Percentiles rank a stretch among this genome's conserved stretches.
phyloP scores from a whole-genome alignment of 2,113 vertebrate species.

The Sterna hirundo region DNA sequence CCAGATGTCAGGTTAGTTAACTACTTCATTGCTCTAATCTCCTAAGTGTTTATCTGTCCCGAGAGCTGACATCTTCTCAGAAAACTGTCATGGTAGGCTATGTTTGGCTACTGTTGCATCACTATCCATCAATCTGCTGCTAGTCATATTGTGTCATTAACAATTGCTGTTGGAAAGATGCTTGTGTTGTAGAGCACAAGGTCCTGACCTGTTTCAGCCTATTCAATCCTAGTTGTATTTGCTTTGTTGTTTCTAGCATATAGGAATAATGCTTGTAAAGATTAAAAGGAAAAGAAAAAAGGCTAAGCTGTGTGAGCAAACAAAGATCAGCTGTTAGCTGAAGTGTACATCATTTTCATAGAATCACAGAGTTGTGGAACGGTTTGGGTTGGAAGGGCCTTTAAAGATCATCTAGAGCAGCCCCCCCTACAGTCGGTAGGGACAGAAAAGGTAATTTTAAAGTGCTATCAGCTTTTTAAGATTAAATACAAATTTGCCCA shows the following conservation, averaged over 20 bases:
- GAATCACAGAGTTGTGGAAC: neutral
- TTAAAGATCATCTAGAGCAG: neutral
- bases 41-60: neutral
- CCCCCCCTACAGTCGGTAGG: neutral
- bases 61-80: neutral
- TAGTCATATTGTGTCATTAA: neutral
- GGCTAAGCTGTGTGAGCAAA: neutral
- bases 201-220: neutral
- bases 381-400: neutral
- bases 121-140: neutral
- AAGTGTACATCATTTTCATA: neutral
- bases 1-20: neutral
- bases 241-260: neutral
- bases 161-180: neutral
- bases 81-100: neutral
- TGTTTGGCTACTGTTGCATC: neutral
- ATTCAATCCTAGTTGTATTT: neutral
- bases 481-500: neutral
- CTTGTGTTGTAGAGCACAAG: neutral
- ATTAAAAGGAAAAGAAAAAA: neutral
- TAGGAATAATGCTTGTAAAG: neutral
- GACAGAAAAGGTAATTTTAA: neutral
- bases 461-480: neutral
- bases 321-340: neutral
- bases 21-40: neutral